Conservation (phyloP, 2,888 invertebrate species). For the Rapana venosa region DNA sequence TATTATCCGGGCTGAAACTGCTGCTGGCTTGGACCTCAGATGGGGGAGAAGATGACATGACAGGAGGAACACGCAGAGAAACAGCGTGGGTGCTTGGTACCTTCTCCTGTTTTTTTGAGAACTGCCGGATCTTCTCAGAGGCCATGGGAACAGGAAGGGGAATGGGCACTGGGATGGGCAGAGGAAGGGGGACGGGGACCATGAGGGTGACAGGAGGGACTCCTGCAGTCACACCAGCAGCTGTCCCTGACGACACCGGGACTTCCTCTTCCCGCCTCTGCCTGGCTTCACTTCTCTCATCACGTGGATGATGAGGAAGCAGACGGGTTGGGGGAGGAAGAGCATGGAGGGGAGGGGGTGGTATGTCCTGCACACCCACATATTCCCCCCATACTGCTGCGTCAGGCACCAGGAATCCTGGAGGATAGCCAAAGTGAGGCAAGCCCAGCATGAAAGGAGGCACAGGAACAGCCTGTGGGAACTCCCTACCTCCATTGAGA, state of each 20-base stretch:
- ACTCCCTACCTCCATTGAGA: conserved; percentile 54
- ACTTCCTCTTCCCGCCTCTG: neutral
- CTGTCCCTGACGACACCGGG: neutral
- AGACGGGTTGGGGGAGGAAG: neutral
- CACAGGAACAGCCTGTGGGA: conserved; percentile 44
- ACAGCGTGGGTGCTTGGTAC: conserved; percentile 30
- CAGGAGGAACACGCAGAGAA: neutral
- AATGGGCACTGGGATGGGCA: conserved; percentile 5
- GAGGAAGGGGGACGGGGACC: conserved; percentile 87
- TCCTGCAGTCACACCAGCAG: conserved; percentile 28
- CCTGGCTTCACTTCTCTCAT: neutral
- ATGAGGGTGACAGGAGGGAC: conserved; percentile 87
- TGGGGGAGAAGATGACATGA: neutral
- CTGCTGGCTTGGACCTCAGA: neutral
- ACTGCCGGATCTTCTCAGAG: neutral
- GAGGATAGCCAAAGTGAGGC: conserved; percentile 49
- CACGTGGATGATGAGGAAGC: neutral
- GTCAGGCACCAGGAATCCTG: conserved; percentile 52
- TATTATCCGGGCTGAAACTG: neutral
- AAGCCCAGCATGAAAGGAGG: conserved; percentile 48
- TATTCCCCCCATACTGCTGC: conserved; percentile 37
- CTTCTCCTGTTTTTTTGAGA: conserved; percentile 35
- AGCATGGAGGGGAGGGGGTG: neutral
- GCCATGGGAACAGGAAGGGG: conserved; percentile 49
- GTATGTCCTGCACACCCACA: neutral